Evolutionary conservation across 2,888 invertebrate species (phyloP).

Genomic region (Graphium colonna): DNA sequence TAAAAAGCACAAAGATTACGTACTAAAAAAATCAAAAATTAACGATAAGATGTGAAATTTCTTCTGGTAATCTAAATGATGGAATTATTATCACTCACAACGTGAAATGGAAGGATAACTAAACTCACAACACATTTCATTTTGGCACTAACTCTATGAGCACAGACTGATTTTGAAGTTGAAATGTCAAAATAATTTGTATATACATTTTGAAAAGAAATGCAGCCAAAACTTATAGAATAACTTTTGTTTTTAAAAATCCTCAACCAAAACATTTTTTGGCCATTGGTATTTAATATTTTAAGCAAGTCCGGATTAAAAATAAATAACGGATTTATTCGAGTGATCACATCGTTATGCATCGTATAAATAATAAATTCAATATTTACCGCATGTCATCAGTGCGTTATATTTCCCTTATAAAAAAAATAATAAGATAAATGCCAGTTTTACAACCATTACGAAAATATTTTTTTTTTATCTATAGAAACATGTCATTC

Average conservation of each 20-base stretch:
- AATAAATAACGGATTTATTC: conserved; percentile 3
- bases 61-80: conserved; percentile 44
- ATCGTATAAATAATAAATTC: background rate
- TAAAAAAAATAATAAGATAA: background rate
- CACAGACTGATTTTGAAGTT: conserved; percentile 38
- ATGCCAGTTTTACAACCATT: conserved; percentile 1
- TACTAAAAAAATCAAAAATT: conserved; percentile 32
- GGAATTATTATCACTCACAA: conserved; percentile 60
- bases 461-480: background rate
- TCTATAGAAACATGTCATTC: conserved; percentile 16
- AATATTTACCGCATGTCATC: background rate
- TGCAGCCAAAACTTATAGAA: conserved; percentile 21
- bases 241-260: background rate
- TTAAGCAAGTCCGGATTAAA: background rate
- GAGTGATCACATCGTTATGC: background rate
- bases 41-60: conserved; percentile 25
- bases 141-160: conserved; percentile 52
- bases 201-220: too few relatives aligned
- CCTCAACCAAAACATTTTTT: too few relatives aligned
- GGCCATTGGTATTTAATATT: background rate
- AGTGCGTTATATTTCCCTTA: background rate
- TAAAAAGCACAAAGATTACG: conserved; percentile 51
- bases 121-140: conserved; percentile 54
- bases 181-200: conserved; percentile 24
- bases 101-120: conserved; percentile 48